Percentiles rank a stretch among this genome's conserved stretches.
Conservation (phyloP, 2,797 vertebrate species). For the Artibeus lituratus region DNA sequence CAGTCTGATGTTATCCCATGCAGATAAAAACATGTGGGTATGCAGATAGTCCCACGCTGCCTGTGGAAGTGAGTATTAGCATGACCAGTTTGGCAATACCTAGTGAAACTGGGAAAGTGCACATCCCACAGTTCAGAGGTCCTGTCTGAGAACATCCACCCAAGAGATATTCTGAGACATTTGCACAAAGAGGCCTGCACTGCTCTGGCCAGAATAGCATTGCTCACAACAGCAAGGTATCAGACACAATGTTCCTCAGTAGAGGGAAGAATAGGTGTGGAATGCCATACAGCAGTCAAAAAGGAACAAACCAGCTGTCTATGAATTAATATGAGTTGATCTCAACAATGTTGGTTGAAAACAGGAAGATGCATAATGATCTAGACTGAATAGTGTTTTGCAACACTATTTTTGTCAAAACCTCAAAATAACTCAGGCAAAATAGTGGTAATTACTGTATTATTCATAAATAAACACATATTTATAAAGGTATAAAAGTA, state of each 20-base stretch:
- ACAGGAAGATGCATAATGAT: neutral
- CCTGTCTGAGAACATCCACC: neutral
- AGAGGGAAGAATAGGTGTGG: neutral
- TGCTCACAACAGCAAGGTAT: neutral
- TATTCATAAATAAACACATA: neutral
- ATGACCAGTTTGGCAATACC: neutral
- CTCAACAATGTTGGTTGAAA: neutral
- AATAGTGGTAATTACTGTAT: neutral
- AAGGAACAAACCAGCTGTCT: too few species aligned
- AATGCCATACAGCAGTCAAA: fast-evolving
- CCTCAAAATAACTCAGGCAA: neutral
- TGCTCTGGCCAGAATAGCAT: neutral
- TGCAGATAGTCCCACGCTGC: fast-evolving
- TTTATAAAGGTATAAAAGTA: neutral
- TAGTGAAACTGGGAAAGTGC: neutral
- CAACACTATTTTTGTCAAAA: too few species aligned
- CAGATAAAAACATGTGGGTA: neutral
- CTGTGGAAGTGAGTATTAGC: neutral
- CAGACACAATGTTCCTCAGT: fast-evolving
- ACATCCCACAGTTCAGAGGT: neutral
- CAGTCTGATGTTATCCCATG: neutral
- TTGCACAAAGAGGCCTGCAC: neutral
- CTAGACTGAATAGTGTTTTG: too few species aligned
- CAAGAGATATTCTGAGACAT: neutral
- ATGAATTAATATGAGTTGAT: neutral